phyloP scores from a whole-genome alignment of 1,140 invertebrate species.

The Hylyphantes graminicola region DNA sequence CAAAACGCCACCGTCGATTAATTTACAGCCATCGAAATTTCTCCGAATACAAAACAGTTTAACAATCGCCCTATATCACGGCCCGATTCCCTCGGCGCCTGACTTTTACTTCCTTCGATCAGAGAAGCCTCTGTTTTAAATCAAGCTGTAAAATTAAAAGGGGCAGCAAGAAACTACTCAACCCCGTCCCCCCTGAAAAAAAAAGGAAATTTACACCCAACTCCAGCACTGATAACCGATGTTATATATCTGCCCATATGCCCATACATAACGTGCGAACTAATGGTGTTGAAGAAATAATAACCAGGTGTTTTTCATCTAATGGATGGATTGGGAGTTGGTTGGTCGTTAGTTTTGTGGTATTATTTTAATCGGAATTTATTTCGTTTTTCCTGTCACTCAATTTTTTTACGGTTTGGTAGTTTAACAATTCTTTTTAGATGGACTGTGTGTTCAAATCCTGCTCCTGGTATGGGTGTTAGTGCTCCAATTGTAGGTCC shows the following conservation, averaged over 20 bases:
- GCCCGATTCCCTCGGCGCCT: background rate
- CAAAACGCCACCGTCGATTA: too few relatives aligned
- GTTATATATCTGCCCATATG: slow-evolving; percentile 42
- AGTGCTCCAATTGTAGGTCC: too few relatives aligned
- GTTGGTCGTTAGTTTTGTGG: too few relatives aligned
- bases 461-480: too few relatives aligned
- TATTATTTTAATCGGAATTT: too few relatives aligned
- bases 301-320: too few relatives aligned
- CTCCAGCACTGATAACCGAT: slow-evolving; percentile 38
- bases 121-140: slow-evolving; percentile 38
- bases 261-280: slow-evolving; percentile 31
- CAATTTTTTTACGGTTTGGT: too few relatives aligned
- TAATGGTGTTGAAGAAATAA: too few relatives aligned
- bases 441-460: too few relatives aligned
- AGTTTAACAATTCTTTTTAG: too few relatives aligned
- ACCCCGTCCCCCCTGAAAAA: background rate
- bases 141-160: slow-evolving; percentile 58
- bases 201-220: slow-evolving; percentile 41
- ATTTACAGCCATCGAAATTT: slow-evolving; percentile 22
- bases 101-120: slow-evolving; percentile 30
- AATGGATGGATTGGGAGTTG: too few relatives aligned
- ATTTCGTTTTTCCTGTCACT: too few relatives aligned
- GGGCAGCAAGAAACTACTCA: slow-evolving; percentile 2
- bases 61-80: slow-evolving; percentile 29
- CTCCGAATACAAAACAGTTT: slow-evolving; percentile 19